phyloP scores from a whole-genome alignment of 2,113 vertebrate genomes.

The Cyanoliseus patagonus region DNA sequence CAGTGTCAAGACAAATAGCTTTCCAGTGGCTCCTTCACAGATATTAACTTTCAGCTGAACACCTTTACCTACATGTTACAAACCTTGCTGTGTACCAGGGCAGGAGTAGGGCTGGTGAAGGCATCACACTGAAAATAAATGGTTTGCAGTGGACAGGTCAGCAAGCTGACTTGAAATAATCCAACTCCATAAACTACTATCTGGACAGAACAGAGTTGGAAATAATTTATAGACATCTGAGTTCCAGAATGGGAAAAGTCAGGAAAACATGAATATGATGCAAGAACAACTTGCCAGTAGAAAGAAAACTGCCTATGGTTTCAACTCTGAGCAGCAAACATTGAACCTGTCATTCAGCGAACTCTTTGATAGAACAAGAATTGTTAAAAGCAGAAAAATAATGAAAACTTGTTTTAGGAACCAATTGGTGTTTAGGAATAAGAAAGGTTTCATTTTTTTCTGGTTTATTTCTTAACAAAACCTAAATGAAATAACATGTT shows the following conservation, averaged over 20 bases:
- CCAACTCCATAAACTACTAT: neutral
- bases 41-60: neutral
- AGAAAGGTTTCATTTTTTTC: neutral
- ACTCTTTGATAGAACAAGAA: neutral
- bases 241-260: neutral
- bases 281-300: neutral
- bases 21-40: neutral
- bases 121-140: neutral
- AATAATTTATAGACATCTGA: neutral
- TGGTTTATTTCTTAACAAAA: constrained; percentile 6
- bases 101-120: neutral
- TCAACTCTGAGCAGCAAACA: neutral
- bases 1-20: neutral
- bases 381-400: constrained; percentile 26
- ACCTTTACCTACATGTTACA: neutral
- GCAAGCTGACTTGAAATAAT: neutral
- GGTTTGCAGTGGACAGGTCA: neutral
- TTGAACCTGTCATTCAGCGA: neutral
- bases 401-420: neutral
- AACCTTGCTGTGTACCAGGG: neutral
- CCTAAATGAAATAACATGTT: neutral
- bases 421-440: neutral
- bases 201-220: neutral
- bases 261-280: neutral
- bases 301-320: neutral